Conservation (phyloP, 2,888 invertebrate genomes). For the Caenorhabditis sp. region DNA sequence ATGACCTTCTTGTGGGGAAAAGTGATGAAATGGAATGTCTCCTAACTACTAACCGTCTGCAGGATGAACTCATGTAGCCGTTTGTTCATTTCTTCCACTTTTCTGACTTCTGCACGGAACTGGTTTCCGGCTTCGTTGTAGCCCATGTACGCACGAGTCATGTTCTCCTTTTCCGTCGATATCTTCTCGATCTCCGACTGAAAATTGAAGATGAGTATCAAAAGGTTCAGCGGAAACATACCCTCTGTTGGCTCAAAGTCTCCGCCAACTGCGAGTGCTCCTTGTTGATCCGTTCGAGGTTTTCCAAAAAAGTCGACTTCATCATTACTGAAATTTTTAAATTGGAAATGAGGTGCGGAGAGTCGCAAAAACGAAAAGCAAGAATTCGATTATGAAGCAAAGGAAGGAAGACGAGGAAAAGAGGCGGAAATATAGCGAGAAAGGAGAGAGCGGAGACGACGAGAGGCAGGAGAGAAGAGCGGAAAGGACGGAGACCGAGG, state of each 20-base stretch:
- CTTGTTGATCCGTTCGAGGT: constrained; percentile 65
- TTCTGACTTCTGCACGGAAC: constrained; percentile 95
- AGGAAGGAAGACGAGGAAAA: constrained; percentile 1
- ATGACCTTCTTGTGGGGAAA: no score
- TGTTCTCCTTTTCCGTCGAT: constrained; percentile 94
- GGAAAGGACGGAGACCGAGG: constrained; percentile 2
- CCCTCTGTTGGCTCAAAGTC: constrained; percentile 59
- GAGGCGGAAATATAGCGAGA: not conserved
- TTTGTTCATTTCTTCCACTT: constrained; percentile 98
- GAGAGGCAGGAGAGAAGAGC: constrained; percentile 3
- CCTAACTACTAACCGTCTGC: no score
- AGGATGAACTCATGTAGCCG: constrained; percentile 81
- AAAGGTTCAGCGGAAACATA: constrained; percentile 20
- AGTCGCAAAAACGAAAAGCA: not conserved
- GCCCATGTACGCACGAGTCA: constrained; percentile 99
- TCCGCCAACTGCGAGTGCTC: constrained; percentile 64
- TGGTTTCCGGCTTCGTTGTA: constrained; percentile 85
- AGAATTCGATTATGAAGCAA: constrained; percentile 35
- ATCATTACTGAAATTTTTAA: constrained; percentile 27
- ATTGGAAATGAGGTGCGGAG: not conserved
- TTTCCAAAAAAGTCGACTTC: constrained; percentile 65
- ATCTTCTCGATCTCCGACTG: constrained; percentile 93
- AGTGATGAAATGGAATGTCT: no score
- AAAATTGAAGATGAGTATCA: not conserved
- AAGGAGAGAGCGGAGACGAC: constrained; percentile 27